A percentile compares a stretch with the other conserved stretches of the same genome.
These are phyloP conservation scores for Anneissia japonica DNA, from an alignment of 35 echinoderm and acorn worm genomes.

Conservation along the genomic window DNA sequence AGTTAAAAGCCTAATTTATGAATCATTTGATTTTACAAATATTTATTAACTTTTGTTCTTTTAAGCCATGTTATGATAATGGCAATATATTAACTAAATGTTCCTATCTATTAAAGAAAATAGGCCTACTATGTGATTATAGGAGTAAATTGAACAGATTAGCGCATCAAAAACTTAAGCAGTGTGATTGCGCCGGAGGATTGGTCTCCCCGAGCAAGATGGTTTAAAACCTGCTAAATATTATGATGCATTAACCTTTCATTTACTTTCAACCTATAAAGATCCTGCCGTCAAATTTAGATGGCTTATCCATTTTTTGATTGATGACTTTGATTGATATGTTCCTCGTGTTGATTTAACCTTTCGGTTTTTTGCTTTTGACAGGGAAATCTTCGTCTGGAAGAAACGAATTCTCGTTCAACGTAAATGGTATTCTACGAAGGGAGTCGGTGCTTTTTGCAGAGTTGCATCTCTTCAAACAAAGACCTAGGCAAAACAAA, in stretches of 20 bases:
- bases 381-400: neutral
- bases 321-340: neutral
- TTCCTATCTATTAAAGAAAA: too few species aligned
- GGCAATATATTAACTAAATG: too few species aligned
- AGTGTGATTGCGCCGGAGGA: neutral
- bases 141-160: neutral
- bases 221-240: neutral
- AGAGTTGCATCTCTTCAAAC: slow-evolving; percentile 40
- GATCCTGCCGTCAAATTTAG: neutral
- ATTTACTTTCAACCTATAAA: neutral
- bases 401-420: slow-evolving; percentile 39
- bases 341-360: neutral
- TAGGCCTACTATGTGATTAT: neutral
- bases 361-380: neutral
- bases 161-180: neutral
- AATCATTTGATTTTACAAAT: too few species aligned
- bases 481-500: neutral
- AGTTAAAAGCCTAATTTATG: too few species aligned
- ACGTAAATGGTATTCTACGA: slow-evolving; percentile 36
- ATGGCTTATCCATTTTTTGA: neutral
- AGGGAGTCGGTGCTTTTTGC: slow-evolving; percentile 37
- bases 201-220: neutral
- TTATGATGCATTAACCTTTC: neutral
- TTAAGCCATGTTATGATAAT: too few species aligned
- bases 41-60: too few species aligned